A percentile compares a stretch with the other conserved stretches of the same genome.
Evolutionary conservation across 2,888 invertebrate species (phyloP).

Genomic region (Spodoptera littoralis): DNA sequence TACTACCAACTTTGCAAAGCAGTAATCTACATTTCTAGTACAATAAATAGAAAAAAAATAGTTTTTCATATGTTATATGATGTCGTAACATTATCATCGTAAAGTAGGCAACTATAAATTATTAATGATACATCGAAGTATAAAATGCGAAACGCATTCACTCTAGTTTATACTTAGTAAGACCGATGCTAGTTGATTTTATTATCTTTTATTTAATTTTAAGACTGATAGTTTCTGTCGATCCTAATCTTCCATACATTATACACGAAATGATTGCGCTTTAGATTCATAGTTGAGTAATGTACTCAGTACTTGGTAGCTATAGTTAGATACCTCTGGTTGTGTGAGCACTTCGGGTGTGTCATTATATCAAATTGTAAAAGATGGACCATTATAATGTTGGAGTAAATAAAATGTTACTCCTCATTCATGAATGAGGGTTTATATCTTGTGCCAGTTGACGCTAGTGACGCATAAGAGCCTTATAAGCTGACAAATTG

Average conservation of each 20-base stretch:
- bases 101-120: background rate
- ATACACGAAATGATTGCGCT: slow-evolving; percentile 56
- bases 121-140: slow-evolving; percentile 39
- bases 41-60: no score
- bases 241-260: slow-evolving; percentile 64
- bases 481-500: no score
- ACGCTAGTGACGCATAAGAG: no score
- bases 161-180: slow-evolving; percentile 29
- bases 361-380: slow-evolving; percentile 85
- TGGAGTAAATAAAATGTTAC: slow-evolving; percentile 62
- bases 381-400: slow-evolving; percentile 83
- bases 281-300: slow-evolving; percentile 51
- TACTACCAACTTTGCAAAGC: no score
- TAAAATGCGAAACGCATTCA: slow-evolving; percentile 30
- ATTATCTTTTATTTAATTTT: slow-evolving; percentile 53
- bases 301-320: slow-evolving; percentile 45
- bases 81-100: no score
- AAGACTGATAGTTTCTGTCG: slow-evolving; percentile 68
- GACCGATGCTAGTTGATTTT: slow-evolving; percentile 43
- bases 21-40: no score
- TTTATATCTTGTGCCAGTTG: slow-evolving; percentile 7
- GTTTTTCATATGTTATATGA: no score
- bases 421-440: slow-evolving; percentile 25
- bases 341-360: slow-evolving; percentile 79
- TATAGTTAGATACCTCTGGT: slow-evolving; percentile 71